Conservation (phyloP, 2,888 invertebrate genomes). For the Campoplex nolae region DNA sequence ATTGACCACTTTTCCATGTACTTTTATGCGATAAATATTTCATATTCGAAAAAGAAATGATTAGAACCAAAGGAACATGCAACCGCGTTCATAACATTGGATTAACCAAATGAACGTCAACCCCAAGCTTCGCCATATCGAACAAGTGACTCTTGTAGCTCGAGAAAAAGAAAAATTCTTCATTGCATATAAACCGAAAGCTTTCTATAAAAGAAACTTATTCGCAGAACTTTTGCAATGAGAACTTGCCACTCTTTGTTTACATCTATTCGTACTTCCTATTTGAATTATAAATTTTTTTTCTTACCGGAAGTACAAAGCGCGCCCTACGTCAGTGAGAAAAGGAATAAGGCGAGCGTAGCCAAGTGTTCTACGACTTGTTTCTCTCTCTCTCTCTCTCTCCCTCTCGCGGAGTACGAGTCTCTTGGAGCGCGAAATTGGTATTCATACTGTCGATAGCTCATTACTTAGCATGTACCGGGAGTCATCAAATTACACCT, state of each 20-base stretch:
- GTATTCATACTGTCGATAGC: conserved; percentile 79
- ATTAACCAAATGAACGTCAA: neutral
- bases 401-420: conserved; percentile 17
- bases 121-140: neutral
- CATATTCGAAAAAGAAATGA: neutral
- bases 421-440: conserved; percentile 73
- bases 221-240: neutral
- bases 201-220: neutral
- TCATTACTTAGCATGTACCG: conserved; percentile 77
- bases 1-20: neutral
- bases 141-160: neutral
- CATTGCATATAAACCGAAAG: neutral
- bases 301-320: conserved; percentile 44
- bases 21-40: neutral
- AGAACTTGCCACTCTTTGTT: neutral
- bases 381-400: neutral
- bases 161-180: neutral
- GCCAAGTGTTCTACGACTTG: conserved; percentile 3
- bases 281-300: conserved; percentile 39
- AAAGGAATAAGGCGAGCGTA: conserved; percentile 15
- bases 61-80: neutral
- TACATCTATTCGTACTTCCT: neutral
- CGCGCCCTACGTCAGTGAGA: conserved; percentile 16
- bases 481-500: conserved; percentile 78
- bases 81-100: neutral